Conservation (phyloP, 2,888 invertebrate species). For the Drosophila ezoana region DNA sequence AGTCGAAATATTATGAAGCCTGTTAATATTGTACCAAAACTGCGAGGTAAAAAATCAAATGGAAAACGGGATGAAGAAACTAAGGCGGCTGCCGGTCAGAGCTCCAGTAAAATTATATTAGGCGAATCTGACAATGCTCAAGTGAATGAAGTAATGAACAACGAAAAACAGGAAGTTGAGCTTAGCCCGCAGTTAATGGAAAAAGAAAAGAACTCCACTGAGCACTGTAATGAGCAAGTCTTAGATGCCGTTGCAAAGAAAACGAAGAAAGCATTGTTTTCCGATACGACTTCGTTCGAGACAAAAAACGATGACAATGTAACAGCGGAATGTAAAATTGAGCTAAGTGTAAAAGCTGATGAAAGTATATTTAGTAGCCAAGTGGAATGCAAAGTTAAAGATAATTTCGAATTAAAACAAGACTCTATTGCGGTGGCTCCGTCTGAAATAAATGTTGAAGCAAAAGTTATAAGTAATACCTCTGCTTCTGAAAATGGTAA, state of each 20-base stretch:
- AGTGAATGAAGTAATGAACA: constrained; percentile 6
- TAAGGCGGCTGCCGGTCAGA: constrained; percentile 19
- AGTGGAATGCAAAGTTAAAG: constrained; percentile 3
- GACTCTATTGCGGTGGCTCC: constrained; percentile 1
- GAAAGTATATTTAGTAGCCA: constrained; percentile 11
- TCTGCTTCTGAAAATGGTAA: constrained; percentile 9
- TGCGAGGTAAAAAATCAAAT: constrained; percentile 78
- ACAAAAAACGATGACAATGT: constrained; percentile 18
- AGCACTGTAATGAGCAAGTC: constrained; percentile 74
- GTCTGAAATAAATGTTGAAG: constrained; percentile 2
- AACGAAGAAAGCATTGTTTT: constrained; percentile 83
- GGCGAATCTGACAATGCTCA: constrained; percentile 31
- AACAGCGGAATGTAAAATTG: constrained; percentile 28
- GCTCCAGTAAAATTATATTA: constrained; percentile 1
- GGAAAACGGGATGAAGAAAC: constrained; percentile 65
- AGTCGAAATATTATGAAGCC: constrained; percentile 47
- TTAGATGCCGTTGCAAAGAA: constrained; percentile 83
- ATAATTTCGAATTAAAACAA: constrained; percentile 14
- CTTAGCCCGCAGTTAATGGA: constrained; percentile 11
- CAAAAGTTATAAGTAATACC: background rate
- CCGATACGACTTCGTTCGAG: constrained; percentile 63
- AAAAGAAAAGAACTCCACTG: constrained; percentile 15
- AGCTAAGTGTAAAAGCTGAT: constrained; percentile 18
- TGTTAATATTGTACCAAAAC: constrained; percentile 83
- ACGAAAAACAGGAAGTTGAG: constrained; percentile 17